These are phyloP conservation scores for Cynopterus sphinx DNA, from an alignment of 2,797 vertebrate genomes.

Conservation along the genomic window DNA sequence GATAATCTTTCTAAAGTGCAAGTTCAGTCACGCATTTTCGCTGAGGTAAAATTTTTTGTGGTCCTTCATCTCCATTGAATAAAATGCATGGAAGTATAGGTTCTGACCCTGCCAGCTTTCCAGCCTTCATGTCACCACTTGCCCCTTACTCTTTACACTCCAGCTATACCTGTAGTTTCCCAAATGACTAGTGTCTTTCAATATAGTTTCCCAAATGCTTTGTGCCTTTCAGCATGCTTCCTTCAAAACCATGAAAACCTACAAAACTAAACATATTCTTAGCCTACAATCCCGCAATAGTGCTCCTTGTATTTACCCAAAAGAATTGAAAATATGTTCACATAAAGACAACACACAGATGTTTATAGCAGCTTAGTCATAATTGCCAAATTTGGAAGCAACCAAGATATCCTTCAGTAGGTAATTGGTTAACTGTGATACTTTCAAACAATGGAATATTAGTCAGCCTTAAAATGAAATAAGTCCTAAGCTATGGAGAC, in stretches of 20 bases:
- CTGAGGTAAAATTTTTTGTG: not conserved
- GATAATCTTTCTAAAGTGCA: not conserved
- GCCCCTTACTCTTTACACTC: not conserved
- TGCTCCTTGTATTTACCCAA: not conserved
- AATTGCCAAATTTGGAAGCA: not conserved
- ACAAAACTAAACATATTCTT: not conserved
- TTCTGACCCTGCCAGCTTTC: not conserved
- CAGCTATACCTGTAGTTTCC: not conserved
- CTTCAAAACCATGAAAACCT: not conserved
- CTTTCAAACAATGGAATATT: not conserved
- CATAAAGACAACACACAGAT: not conserved
- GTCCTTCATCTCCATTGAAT: not conserved
- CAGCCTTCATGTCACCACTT: not conserved
- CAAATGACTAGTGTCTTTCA: not conserved
- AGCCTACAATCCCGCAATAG: not conserved
- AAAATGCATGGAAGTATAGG: not conserved
- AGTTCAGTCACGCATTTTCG: not conserved
- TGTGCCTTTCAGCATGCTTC: not conserved
- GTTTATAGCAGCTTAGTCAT: not conserved
- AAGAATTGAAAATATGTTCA: not conserved
- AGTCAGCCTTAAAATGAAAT: not conserved
- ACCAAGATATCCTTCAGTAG: not conserved
- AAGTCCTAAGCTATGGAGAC: not conserved
- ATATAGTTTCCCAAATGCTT: not conserved
- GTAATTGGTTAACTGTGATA: not conserved